Percentiles rank a stretch among this genome's conserved stretches.
These are phyloP conservation scores for Orthosia gracilis DNA, from an alignment of 2,888 invertebrate species.

Conservation along the genomic window DNA sequence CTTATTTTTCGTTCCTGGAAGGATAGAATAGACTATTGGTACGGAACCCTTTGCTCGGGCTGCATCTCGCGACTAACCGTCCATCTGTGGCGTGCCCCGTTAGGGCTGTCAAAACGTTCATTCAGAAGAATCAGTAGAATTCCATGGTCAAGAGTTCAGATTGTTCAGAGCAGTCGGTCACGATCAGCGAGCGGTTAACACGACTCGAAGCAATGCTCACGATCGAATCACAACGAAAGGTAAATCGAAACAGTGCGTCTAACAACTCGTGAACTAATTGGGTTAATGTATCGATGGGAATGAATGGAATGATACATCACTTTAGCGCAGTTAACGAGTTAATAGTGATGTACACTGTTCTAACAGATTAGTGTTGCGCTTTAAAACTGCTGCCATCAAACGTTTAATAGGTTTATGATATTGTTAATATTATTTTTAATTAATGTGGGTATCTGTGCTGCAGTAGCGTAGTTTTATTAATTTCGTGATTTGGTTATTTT, in stretches of 20 bases:
- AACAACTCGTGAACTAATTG: conserved; percentile 63
- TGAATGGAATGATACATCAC: conserved; percentile 61
- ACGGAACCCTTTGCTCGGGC: conserved; percentile 1
- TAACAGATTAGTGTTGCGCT: conserved; percentile 38
- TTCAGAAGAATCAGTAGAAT: conserved; percentile 51
- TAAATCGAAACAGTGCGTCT: conserved; percentile 58
- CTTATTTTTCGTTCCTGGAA: neutral
- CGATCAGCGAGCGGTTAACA: conserved; percentile 74
- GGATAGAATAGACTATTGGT: neutral
- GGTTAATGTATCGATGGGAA: conserved; percentile 66
- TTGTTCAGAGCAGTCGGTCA: conserved; percentile 75
- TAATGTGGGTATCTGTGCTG: conserved; percentile 12
- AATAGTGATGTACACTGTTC: conserved; percentile 45
- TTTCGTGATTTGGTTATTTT: conserved; percentile 8
- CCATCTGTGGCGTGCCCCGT: conserved; percentile 72
- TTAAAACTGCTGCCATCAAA: conserved; percentile 26
- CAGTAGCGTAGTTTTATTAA: conserved; percentile 12
- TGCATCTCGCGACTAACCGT: conserved; percentile 17
- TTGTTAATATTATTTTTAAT: conserved; percentile 23
- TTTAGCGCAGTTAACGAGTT: conserved; percentile 56
- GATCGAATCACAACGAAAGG: conserved; percentile 70
- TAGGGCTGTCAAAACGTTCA: conserved; percentile 66
- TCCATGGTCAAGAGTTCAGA: conserved; percentile 70
- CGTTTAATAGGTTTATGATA: conserved; percentile 43
- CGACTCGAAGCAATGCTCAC: conserved; percentile 74